A percentile compares a stretch with the other conserved stretches of the same genome.
Evolutionary conservation across 2,113 vertebrate genomes (phyloP).

Genomic region (Cyanistes caeruleus): DNA sequence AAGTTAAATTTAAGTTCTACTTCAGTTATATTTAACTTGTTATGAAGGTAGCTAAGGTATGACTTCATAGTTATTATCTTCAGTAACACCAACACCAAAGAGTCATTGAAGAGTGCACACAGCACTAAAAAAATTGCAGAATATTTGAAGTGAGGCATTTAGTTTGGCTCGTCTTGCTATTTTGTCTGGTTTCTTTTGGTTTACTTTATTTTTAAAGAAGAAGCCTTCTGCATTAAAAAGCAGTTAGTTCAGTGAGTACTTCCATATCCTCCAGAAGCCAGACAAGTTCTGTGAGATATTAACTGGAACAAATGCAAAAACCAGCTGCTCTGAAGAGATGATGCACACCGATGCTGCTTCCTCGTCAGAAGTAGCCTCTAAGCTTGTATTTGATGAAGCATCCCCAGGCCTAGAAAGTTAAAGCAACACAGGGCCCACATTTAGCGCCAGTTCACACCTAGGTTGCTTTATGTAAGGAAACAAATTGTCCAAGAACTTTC

Average conservation of each 20-base stretch:
- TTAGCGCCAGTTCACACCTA: neutral
- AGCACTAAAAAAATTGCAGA: neutral
- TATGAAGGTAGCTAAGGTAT: neutral
- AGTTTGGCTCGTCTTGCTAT: neutral
- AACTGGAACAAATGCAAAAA: neutral
- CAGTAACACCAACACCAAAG: neutral
- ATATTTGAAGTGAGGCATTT: neutral
- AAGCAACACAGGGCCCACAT: neutral
- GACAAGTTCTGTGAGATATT: neutral
- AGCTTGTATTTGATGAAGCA: neutral
- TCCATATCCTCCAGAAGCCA: neutral
- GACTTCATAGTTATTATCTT: neutral
- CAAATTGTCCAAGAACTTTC: neutral
- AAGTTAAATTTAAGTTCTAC: neutral
- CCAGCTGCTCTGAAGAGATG: neutral
- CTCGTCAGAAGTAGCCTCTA: neutral
- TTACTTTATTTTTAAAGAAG: neutral
- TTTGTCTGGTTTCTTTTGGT: neutral
- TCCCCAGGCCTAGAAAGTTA: neutral
- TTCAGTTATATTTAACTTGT: neutral
- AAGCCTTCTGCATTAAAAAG: neutral
- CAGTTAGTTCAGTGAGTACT: neutral
- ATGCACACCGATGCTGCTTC: accelerated
- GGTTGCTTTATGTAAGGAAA: neutral
- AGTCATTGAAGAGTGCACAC: neutral